These are phyloP conservation scores for Gasteruption jaculator DNA, from an alignment of 2,888 invertebrate species.

Conservation along the genomic window DNA sequence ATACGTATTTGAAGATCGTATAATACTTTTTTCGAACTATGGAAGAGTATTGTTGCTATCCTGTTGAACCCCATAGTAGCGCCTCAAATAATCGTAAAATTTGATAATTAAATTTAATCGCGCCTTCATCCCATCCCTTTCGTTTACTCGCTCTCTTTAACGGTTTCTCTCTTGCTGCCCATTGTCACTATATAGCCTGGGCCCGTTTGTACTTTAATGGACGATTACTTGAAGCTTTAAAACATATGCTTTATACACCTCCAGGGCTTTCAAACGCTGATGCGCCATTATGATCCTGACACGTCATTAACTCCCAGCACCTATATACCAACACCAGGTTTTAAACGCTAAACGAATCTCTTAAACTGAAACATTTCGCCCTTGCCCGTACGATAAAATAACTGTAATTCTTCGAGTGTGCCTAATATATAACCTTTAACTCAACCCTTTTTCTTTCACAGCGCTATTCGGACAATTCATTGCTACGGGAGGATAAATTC, in stretches of 20 bases:
- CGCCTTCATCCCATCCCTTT: conserved; percentile 16
- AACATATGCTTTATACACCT: conserved; percentile 44
- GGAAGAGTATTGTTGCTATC: too few relatives aligned
- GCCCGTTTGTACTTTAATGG: conserved; percentile 41
- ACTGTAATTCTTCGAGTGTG: conserved; percentile 10
- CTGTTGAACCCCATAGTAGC: too few relatives aligned
- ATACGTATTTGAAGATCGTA: too few relatives aligned
- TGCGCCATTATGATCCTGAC: conserved; percentile 46
- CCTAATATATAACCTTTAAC: too few relatives aligned
- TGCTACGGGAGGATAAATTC: too few relatives aligned
- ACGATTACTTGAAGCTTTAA: conserved; percentile 44
- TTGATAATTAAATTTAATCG: conserved; percentile 51
- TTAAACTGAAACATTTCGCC: conserved; percentile 30
- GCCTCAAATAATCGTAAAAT: conserved; percentile 47
- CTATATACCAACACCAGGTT: conserved; percentile 23
- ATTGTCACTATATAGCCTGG: conserved; percentile 30
- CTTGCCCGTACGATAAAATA: conserved; percentile 26
- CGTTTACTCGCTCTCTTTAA: conserved; percentile 29
- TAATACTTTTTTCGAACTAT: too few relatives aligned
- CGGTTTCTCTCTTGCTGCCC: conserved; percentile 30
- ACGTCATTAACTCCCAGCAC: conserved; percentile 45
- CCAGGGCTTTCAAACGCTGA: conserved; percentile 40
- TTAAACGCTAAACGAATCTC: conserved; percentile 37
- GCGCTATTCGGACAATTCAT: too few relatives aligned
- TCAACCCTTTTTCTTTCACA: conserved; percentile 7